A percentile compares a stretch with the other conserved stretches of the same genome.
Evolutionary conservation across 1,140 invertebrate species (phyloP).

Genomic region (Cyrtorhinus lividipennis): DNA sequence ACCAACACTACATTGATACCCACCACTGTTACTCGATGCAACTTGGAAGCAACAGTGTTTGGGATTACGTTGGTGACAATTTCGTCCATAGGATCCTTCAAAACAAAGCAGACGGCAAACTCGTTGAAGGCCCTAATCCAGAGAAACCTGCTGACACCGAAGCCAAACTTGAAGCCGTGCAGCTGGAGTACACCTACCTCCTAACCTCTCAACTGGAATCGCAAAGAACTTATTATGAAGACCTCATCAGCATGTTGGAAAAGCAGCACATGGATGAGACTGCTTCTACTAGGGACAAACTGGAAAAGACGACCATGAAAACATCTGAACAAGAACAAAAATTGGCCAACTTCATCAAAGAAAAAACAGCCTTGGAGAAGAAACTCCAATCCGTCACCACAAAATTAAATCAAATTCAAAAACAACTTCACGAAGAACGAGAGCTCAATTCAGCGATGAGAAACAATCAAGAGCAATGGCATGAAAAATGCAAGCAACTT

Average conservation of each 20-base stretch:
- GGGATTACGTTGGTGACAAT: slow-evolving; percentile 95
- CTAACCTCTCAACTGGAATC: slow-evolving; percentile 93
- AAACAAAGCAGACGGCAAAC: slow-evolving; percentile 94
- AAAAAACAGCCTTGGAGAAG: slow-evolving; percentile 23
- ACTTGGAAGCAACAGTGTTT: slow-evolving; percentile 87
- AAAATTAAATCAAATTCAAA: slow-evolving; percentile 42
- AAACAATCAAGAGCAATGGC: slow-evolving; percentile 63
- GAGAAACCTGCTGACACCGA: slow-evolving; percentile 39
- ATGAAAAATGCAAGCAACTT: slow-evolving; percentile 46
- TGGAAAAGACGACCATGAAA: slow-evolving; percentile 30
- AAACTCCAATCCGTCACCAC: slow-evolving; percentile 30
- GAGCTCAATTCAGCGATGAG: slow-evolving; percentile 58
- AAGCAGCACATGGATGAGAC: slow-evolving; percentile 35
- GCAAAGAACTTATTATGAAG: slow-evolving; percentile 86
- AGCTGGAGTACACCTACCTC: slow-evolving; percentile 91
- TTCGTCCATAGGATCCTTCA: slow-evolving; percentile 93
- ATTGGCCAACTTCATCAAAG: slow-evolving; percentile 15
- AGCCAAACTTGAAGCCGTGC: slow-evolving; percentile 85
- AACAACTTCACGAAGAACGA: slow-evolving; percentile 61
- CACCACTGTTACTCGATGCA: slow-evolving; percentile 96
- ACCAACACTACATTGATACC: slow-evolving; percentile 80
- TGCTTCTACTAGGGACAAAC: slow-evolving; percentile 36
- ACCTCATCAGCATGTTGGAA: slow-evolving; percentile 51
- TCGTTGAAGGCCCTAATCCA: slow-evolving; percentile 57
- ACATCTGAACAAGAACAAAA: slow-evolving; percentile 30